Evolutionary conservation across 2,888 invertebrate genomes (phyloP), one percentile per base, ranked within the genome.

Genomic region (Acrobasis consociella): DNA sequence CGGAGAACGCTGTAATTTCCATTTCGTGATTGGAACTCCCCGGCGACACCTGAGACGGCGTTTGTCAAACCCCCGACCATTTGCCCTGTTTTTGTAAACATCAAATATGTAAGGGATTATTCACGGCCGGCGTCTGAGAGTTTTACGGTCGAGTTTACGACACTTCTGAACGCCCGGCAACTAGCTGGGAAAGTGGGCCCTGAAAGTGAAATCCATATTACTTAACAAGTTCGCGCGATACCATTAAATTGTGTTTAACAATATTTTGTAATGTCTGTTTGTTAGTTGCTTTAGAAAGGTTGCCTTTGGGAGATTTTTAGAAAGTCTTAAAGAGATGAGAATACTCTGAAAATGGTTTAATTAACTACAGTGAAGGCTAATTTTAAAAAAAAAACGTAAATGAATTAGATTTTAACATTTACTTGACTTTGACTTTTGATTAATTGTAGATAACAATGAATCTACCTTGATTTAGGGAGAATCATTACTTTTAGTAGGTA

Each of bases 21-120:
- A 81, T 82, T 80, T 77, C 74, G 72, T 77, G 83, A 83, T 82
- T 82, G 82, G 80, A 78, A 76, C 73, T 68, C 73, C 67, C 71
- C 64, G 59, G 66, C 65, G 68, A 66, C 82, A 83, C 83, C 83
- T 83, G 83, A 72, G 80, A 69, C 78, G 66, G 62, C 65, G 74
- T 75, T 77, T 77, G 78, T 79, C 77, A 80, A 74, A 73, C 71
- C 74, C 66, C 66, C 71, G 74, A 75, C 75, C 74, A 72, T 64
- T 50, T 46, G 3, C 70, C 66, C 65, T 76, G 74, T 78, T 77
- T 76, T 75, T 77, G 74, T 70, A 72, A 75, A 75, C 78, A 81
- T 81, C 78, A 80, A 81, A 80, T 80, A 76, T 80, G 72, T 77
- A 46, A 13, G 13, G 66, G 71, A 75, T 78, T 66, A 71, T 68